Evolutionary conservation across 53 echinoderm and acorn worm species (phyloP).

Genomic region (Zoroaster sp.): DNA sequence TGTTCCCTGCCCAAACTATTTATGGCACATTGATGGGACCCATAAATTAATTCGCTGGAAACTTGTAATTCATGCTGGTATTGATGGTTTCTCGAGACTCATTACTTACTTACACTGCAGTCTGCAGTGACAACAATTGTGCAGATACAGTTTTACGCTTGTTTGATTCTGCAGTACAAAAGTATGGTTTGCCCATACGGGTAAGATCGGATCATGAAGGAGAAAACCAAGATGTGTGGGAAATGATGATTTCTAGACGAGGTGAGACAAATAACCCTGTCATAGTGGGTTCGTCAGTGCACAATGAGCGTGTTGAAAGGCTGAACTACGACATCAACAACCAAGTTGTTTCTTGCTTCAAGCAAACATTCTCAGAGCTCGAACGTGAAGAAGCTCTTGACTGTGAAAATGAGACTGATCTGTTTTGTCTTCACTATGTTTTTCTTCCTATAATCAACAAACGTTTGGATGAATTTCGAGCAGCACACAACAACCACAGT

Average conservation of each 20-base stretch:
- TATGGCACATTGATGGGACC: too few relatives aligned
- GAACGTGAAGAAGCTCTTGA: constrained; percentile 30
- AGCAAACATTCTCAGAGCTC: constrained; percentile 1
- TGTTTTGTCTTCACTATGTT: constrained; percentile 11
- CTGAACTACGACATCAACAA: not conserved
- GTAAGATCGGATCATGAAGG: constrained; percentile 48
- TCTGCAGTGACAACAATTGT: constrained; percentile 39
- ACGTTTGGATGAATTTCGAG: constrained; percentile 16
- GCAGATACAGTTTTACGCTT: constrained; percentile 28
- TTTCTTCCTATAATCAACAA: constrained; percentile 10
- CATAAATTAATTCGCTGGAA: too few relatives aligned
- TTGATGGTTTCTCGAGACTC: constrained; percentile 58
- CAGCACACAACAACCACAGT: too few relatives aligned
- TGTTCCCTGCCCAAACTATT: too few relatives aligned
- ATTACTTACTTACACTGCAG: constrained; percentile 40
- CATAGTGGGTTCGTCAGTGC: constrained; percentile 12
- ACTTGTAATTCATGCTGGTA: constrained; percentile 67
- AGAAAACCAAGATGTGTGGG: constrained; percentile 50
- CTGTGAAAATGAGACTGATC: constrained; percentile 16
- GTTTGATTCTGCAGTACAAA: constrained; percentile 34
- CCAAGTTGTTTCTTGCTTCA: constrained; percentile 27
- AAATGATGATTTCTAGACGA: not conserved
- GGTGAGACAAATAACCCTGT: not conserved
- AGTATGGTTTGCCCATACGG: constrained; percentile 40
- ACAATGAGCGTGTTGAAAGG: constrained; percentile 47